Evolutionary conservation across 2,113 vertebrate species (phyloP).

Genomic region (Halichoeres trimaculatus): DNA sequence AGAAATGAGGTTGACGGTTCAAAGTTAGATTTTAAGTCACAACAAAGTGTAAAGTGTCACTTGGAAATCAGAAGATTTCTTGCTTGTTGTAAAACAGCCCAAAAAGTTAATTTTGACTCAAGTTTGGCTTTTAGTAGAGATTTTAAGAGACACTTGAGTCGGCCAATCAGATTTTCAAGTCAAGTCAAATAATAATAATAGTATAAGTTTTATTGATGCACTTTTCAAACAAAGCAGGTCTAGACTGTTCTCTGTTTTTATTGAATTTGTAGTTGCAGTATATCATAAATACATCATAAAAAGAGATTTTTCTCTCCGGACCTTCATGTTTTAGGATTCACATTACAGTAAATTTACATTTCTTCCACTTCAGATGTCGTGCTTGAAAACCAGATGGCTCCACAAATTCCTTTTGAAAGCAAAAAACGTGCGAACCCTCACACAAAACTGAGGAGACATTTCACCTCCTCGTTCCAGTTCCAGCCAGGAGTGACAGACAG

Average conservation of each 20-base stretch:
- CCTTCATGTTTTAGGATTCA: background rate
- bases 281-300: background rate
- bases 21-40: too few species aligned
- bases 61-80: too few species aligned
- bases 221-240: too few species aligned
- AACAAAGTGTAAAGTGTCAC: too few species aligned
- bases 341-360: background rate
- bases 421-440: background rate
- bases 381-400: background rate
- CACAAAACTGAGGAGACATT: slow-evolving; percentile 30
- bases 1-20: too few species aligned
- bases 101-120: too few species aligned
- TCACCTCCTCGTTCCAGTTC: slow-evolving; percentile 9
- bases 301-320: background rate
- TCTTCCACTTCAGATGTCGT: background rate
- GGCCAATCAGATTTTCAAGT: too few species aligned
- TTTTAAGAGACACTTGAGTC: too few species aligned
- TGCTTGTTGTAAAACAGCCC: too few species aligned
- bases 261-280: background rate
- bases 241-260: background rate
- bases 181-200: background rate
- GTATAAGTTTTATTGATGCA: background rate
- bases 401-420: background rate
- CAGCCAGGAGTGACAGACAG: slow-evolving; percentile 41
- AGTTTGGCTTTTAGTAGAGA: too few species aligned